Conservation (phyloP, 2,113 vertebrate species). For the Atrichornis clamosus region DNA sequence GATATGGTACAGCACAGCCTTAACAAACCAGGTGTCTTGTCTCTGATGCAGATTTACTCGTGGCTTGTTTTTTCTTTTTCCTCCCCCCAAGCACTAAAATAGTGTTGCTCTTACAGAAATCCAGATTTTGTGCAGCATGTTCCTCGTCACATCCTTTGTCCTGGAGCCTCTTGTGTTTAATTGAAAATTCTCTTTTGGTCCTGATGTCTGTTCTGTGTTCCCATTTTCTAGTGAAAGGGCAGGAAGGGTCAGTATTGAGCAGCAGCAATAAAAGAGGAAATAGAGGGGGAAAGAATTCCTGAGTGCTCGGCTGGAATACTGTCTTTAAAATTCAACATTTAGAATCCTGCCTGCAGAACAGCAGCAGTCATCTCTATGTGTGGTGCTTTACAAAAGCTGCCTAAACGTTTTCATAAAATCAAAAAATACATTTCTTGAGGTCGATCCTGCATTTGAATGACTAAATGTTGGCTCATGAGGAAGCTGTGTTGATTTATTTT, state of each 20-base stretch:
- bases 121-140: background rate
- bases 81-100: background rate
- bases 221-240: background rate
- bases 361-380: background rate
- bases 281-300: background rate
- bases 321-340: background rate
- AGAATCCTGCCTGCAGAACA: background rate
- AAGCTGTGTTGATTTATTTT: slow-evolving; percentile 49
- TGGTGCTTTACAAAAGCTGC: slow-evolving; percentile 11
- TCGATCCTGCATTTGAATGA: background rate
- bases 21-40: background rate
- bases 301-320: background rate
- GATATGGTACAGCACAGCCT: background rate
- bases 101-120: background rate
- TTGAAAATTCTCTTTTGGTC: slow-evolving; percentile 1
- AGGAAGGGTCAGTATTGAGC: slow-evolving; percentile 2
- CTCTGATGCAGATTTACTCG: background rate
- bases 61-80: background rate
- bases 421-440: background rate
- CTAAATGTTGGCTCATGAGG: background rate
- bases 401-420: slow-evolving; percentile 24
- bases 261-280: background rate
- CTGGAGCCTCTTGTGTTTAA: background rate
- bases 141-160: slow-evolving; percentile 3
- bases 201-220: background rate